Evolutionary conservation across 2,113 vertebrate species (phyloP).

Genomic region (Hydrolagus affinis): DNA sequence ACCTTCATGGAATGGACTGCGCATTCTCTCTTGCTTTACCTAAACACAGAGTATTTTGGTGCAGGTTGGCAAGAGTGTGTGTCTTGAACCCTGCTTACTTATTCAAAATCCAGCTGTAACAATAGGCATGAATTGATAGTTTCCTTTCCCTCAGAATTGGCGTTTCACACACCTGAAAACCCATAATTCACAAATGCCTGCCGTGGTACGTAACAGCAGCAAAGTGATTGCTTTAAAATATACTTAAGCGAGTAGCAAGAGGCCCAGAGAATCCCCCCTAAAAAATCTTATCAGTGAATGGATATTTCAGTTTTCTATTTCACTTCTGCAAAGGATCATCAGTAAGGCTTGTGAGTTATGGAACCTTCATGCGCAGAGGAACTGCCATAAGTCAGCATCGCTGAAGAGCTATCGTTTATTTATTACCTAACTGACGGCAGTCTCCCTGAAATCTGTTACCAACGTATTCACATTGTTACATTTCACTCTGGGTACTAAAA

Average conservation of each 20-base stretch:
- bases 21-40: no score
- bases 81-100: not conserved
- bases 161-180: not conserved
- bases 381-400: not conserved
- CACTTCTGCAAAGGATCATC: not conserved
- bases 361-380: not conserved
- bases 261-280: not conserved
- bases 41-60: no score
- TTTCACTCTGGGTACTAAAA: not conserved
- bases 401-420: not conserved
- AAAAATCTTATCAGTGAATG: no score
- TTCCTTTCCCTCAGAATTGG: not conserved
- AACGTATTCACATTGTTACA: not conserved
- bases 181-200: no score
- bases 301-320: not conserved
- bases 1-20: no score
- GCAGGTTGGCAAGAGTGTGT: not conserved
- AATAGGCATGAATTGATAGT: not conserved
- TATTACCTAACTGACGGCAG: not conserved
- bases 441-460: not conserved
- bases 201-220: no score
- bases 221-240: not conserved
- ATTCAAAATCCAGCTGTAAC: not conserved
- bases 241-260: not conserved
- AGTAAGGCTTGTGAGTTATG: not conserved